Conservation (phyloP, 2,888 invertebrate genomes). For the Eristalinus aeneus region DNA sequence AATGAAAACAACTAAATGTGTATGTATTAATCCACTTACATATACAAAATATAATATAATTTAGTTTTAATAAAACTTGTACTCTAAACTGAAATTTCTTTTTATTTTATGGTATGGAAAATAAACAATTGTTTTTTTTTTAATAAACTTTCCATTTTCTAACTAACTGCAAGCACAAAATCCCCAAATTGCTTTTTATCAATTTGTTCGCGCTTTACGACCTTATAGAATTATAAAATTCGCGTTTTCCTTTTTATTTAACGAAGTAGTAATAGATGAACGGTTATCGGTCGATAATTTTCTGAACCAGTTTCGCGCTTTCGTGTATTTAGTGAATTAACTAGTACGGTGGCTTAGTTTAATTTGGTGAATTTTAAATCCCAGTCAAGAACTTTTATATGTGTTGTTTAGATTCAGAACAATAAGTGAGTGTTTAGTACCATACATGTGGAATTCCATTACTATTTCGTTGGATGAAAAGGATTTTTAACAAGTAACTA, state of each 20-base stretch:
- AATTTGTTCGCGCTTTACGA: constrained; percentile 10
- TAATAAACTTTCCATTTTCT: constrained; percentile 3
- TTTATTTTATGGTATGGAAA: constrained; percentile 33
- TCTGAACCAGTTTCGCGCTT: constrained; percentile 13
- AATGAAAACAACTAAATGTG: constrained; percentile 16
- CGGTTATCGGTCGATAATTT: constrained; percentile 42
- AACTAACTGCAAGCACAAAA: background rate
- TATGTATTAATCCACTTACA: constrained; percentile 15
- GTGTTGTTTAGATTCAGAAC: constrained; percentile 27
- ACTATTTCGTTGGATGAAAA: constrained; percentile 70
- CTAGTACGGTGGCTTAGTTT: background rate
- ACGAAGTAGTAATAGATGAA: constrained; percentile 72
- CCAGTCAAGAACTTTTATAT: constrained; percentile 20
- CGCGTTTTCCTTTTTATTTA: constrained; percentile 63
- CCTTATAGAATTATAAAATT: background rate
- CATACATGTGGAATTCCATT: constrained; percentile 48
- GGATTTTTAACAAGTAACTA: constrained; percentile 70
- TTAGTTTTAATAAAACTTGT: constrained; percentile 70
- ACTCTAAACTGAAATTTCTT: constrained; percentile 62
- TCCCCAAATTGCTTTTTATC: constrained; percentile 1
- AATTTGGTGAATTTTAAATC: background rate
- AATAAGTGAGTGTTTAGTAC: constrained; percentile 28
- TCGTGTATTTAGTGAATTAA: constrained; percentile 21
- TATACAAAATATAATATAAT: constrained; percentile 40
- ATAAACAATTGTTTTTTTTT: constrained; percentile 2